Conservation (phyloP, 35 echinoderm and acorn worm species). For the Heliocidaris tuberculata region DNA sequence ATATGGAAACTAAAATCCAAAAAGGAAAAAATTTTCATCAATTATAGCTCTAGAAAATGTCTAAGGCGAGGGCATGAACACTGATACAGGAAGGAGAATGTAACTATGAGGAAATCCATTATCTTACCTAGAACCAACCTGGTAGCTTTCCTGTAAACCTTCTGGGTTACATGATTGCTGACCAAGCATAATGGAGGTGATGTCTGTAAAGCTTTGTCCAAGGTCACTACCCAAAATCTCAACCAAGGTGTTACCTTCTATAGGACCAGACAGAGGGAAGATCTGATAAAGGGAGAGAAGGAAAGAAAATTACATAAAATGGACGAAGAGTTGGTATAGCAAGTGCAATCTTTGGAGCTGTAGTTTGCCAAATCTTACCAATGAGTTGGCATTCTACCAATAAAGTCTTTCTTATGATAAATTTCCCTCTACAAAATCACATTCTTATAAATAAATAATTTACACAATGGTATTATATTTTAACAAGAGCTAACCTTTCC, state of each 20-base stretch:
- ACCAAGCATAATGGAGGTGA: slow-evolving; percentile 51
- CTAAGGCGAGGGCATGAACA: not conserved
- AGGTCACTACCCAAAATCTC: slow-evolving; percentile 58
- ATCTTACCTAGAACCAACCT: slow-evolving; percentile 52
- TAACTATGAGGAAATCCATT: not conserved
- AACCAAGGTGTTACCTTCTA: slow-evolving; percentile 66
- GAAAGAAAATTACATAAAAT: not conserved
- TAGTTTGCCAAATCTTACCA: too few relatives aligned
- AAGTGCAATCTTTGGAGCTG: too few relatives aligned
- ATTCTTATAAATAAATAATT: too few relatives aligned
- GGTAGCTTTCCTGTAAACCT: slow-evolving; percentile 36
- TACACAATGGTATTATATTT: too few relatives aligned
- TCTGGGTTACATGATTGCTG: slow-evolving; percentile 25
- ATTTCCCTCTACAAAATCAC: too few relatives aligned
- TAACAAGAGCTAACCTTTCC: too few relatives aligned
- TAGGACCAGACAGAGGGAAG: slow-evolving; percentile 50
- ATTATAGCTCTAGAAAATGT: not conserved
- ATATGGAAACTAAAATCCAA: too few relatives aligned
- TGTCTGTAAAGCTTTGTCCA: slow-evolving; percentile 39
- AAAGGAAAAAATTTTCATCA: too few relatives aligned
- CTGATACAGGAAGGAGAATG: not conserved
- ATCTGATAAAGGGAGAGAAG: slow-evolving; percentile 38
- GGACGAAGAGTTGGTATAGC: too few relatives aligned
- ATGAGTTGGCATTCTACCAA: too few relatives aligned
- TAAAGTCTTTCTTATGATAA: too few relatives aligned